Conservation (phyloP, 2,888 invertebrate genomes). For the Ischnura elegans region DNA sequence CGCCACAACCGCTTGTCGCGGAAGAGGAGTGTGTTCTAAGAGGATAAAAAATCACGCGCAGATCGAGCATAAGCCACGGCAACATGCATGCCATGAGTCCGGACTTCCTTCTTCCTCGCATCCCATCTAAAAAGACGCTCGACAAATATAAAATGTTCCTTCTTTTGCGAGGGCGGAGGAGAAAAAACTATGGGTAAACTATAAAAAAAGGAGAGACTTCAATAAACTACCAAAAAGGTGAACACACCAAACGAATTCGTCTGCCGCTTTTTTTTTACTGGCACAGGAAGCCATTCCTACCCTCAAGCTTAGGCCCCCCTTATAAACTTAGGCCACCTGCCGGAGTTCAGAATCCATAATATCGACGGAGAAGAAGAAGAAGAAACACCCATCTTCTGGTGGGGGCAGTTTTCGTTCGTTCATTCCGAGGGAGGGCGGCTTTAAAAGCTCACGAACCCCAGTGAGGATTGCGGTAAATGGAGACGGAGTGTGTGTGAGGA, state of each 20-base stretch:
- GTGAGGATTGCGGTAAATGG: neutral
- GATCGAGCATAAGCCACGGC: neutral
- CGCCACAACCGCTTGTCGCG: neutral
- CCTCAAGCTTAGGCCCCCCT: neutral
- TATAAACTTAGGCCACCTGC: neutral
- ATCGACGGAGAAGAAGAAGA: neutral
- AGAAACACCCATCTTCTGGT: neutral
- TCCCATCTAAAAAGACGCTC: neutral
- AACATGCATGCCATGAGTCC: neutral
- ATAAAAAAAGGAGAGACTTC: neutral
- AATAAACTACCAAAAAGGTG: neutral
- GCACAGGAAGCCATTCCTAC: neutral
- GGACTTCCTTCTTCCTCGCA: neutral
- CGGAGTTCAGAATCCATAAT: neutral
- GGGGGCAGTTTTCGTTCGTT: neutral
- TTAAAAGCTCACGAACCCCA: neutral
- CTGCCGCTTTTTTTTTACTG: constrained; percentile 19
- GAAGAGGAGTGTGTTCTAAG: neutral
- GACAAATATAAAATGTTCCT: constrained; percentile 6
- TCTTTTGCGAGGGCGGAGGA: neutral
- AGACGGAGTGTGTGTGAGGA: neutral
- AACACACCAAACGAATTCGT: constrained; percentile 17
- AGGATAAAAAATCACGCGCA: neutral
- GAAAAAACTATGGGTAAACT: neutral
- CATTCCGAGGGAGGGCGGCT: neutral